Percentiles rank a stretch among this genome's conserved stretches.
Evolutionary conservation across 2,113 vertebrate genomes (phyloP).

Genomic region (Variabilichromis moorii): DNA sequence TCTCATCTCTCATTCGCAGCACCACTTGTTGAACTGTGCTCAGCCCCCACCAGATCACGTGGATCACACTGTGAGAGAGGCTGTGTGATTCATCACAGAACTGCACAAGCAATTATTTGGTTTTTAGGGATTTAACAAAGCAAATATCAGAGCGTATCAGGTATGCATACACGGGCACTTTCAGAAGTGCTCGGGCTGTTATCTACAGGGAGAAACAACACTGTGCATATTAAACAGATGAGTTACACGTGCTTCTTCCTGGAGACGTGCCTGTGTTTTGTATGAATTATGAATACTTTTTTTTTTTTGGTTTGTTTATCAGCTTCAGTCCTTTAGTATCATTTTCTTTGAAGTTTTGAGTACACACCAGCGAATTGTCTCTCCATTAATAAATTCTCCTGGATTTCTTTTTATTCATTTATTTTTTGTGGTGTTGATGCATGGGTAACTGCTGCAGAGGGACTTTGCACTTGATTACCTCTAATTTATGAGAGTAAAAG

Average conservation of each 20-base stretch:
- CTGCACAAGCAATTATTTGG: background rate
- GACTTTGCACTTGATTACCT: background rate
- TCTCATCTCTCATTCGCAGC: background rate
- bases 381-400: background rate
- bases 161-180: slow-evolving; percentile 15
- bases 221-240: background rate
- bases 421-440: background rate
- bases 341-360: background rate
- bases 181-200: slow-evolving; percentile 31
- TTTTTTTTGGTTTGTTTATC: background rate
- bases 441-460: background rate
- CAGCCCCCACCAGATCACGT: background rate
- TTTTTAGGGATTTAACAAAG: background rate
- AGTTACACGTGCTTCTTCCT: background rate
- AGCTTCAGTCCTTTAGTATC: background rate
- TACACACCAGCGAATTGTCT: background rate
- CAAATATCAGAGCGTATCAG: background rate
- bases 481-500: slow-evolving; percentile 20
- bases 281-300: background rate
- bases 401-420: background rate
- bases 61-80: background rate
- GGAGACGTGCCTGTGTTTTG: background rate
- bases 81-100: background rate
- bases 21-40: background rate
- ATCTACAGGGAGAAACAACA: background rate